Conservation (phyloP, 2,797 vertebrate species). For the Hoplostethus mediterraneus region DNA sequence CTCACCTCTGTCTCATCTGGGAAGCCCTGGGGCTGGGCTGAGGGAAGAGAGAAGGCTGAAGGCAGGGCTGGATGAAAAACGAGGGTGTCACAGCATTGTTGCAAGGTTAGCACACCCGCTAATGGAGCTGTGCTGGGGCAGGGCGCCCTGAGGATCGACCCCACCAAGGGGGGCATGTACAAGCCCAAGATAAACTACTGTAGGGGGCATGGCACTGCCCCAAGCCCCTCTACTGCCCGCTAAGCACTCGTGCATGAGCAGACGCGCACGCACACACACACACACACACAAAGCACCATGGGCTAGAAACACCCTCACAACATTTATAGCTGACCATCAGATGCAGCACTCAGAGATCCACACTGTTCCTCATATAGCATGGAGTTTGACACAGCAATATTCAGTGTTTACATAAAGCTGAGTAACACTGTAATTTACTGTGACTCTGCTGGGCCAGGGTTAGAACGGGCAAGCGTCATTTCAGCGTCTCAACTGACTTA, state of each 20-base stretch:
- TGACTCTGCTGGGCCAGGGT: slow-evolving; percentile 27
- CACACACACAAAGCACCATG: slow-evolving; percentile 28
- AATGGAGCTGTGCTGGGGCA: slow-evolving; percentile 87
- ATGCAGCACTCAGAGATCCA: slow-evolving; percentile 60
- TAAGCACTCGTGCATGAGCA: slow-evolving; percentile 72
- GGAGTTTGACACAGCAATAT: slow-evolving; percentile 75
- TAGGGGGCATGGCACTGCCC: slow-evolving; percentile 85
- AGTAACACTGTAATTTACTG: slow-evolving; percentile 57
- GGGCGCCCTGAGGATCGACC: slow-evolving; percentile 82
- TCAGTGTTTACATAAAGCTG: slow-evolving; percentile 66
- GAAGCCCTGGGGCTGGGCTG: slow-evolving; percentile 71
- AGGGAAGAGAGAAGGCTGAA: slow-evolving; percentile 80
- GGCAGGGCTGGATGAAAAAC: slow-evolving; percentile 87
- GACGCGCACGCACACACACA: slow-evolving; percentile 30
- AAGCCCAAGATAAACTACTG: slow-evolving; percentile 91
- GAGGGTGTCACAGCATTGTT: slow-evolving; percentile 90
- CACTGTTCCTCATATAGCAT: slow-evolving; percentile 61
- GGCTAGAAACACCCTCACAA: slow-evolving; percentile 61
- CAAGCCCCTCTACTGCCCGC: slow-evolving; percentile 81
- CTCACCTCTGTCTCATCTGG: slow-evolving; percentile 84
- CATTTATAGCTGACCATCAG: slow-evolving; percentile 82
- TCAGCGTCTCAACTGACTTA: slow-evolving; percentile 19
- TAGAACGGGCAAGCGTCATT: slow-evolving; percentile 14
- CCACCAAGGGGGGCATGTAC: slow-evolving; percentile 82
- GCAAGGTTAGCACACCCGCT: slow-evolving; percentile 93